phyloP scores from a whole-genome alignment of 2,797 vertebrate genomes.

The Mormyrops boulengeri region DNA sequence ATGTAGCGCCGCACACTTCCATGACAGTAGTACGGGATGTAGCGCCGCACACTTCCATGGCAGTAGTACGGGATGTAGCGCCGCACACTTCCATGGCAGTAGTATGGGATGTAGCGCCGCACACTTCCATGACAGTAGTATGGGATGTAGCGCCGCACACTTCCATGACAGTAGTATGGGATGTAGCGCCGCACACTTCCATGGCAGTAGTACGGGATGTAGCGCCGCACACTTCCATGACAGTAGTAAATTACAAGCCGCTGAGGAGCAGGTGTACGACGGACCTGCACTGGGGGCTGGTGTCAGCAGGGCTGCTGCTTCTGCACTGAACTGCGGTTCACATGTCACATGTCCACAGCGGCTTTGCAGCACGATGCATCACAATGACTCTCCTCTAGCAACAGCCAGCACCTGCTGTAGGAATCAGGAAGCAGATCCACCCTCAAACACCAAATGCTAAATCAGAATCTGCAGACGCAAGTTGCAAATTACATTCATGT shows the following conservation, averaged over 20 bases:
- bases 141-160: not conserved
- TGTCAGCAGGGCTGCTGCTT: not conserved
- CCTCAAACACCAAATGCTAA: not conserved
- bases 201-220: too few species aligned
- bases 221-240: not conserved
- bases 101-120: not conserved
- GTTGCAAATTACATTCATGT: not conserved
- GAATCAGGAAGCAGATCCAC: not conserved
- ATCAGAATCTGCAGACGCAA: not conserved
- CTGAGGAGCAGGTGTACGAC: not conserved
- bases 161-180: too few species aligned
- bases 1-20: not conserved
- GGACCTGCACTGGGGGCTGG: not conserved
- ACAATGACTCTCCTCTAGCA: not conserved
- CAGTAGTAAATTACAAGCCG: not conserved
- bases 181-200: not conserved
- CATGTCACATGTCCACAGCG: not conserved
- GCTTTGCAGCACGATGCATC: not conserved
- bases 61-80: not conserved
- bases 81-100: too few species aligned
- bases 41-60: not conserved
- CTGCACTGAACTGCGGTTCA: not conserved
- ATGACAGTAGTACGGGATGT: not conserved
- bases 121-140: too few species aligned
- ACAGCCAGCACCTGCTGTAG: not conserved